Conservation (phyloP, 2,888 invertebrate genomes). For the Lutraria lutraria region DNA sequence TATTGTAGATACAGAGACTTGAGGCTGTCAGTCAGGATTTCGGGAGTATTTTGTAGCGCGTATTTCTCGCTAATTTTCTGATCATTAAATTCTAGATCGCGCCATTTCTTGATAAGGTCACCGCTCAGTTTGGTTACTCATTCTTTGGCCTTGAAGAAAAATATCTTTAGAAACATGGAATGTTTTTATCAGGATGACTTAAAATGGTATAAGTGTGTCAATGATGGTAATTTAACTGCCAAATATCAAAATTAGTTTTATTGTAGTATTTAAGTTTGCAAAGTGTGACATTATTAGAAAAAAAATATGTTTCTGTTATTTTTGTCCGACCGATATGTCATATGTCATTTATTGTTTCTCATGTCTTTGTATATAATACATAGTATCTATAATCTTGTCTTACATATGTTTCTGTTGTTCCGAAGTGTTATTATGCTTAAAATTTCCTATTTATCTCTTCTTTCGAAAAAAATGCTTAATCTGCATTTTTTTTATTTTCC, state of each 20-base stretch:
- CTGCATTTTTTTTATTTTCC: not conserved
- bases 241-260: not conserved
- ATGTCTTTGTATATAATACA: not conserved
- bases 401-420: not conserved
- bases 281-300: not conserved
- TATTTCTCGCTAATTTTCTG: not conserved
- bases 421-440: too few relatives aligned
- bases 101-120: not conserved
- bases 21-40: slow-evolving; percentile 35
- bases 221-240: not conserved
- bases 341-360: not conserved
- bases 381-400: not conserved
- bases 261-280: not conserved
- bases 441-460: too few relatives aligned
- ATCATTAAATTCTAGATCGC: slow-evolving; percentile 2
- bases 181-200: not conserved
- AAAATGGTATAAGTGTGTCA: not conserved
- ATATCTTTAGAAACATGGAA: not conserved
- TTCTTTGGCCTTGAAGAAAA: not conserved
- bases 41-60: not conserved
- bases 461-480: not conserved
- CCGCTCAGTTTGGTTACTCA: not conserved
- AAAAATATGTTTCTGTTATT: not conserved
- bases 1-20: slow-evolving; percentile 16
- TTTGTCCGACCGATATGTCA: not conserved